Evolutionary conservation across 2,797 vertebrate genomes (phyloP).

Genomic region (Enteromius viviparus): DNA sequence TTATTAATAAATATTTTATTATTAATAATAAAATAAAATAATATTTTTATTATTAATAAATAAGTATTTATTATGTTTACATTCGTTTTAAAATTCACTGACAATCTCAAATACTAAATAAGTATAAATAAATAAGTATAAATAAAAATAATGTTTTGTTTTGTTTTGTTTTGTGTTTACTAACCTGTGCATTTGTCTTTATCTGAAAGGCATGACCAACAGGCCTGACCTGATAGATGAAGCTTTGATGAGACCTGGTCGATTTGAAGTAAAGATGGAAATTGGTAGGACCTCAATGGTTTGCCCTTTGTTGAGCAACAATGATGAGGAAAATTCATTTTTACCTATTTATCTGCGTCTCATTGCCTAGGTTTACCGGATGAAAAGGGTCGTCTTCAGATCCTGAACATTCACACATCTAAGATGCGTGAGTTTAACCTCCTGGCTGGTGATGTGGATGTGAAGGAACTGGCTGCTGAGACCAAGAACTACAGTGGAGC

Average conservation of each 20-base stretch:
- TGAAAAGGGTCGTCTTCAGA: slow-evolving; percentile 94
- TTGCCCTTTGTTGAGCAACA: neutral
- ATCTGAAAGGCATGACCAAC: slow-evolving; percentile 92
- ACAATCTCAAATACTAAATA: neutral
- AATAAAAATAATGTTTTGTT: too few species aligned
- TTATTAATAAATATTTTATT: too few species aligned
- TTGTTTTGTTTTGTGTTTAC: too few species aligned
- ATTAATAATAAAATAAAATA: too few species aligned
- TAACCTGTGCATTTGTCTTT: slow-evolving; percentile 24
- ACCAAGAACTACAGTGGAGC: slow-evolving; percentile 99
- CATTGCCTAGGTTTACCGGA: slow-evolving; percentile 86
- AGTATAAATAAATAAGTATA: too few species aligned
- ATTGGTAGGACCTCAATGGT: slow-evolving; percentile 81
- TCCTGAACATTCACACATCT: slow-evolving; percentile 93
- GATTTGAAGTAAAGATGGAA: slow-evolving; percentile 98
- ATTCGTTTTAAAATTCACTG: neutral
- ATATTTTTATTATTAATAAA: too few species aligned
- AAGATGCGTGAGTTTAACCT: slow-evolving; percentile 91
- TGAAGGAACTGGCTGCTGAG: slow-evolving; percentile 87
- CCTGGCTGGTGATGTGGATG: slow-evolving; percentile 82
- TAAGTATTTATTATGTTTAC: neutral
- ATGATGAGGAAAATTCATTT: neutral
- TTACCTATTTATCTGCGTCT: neutral
- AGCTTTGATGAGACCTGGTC: slow-evolving; percentile 93
- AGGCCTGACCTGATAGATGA: slow-evolving; percentile 97